phyloP scores from a whole-genome alignment of 2,888 invertebrate genomes.

The Thereva nobilitata region DNA sequence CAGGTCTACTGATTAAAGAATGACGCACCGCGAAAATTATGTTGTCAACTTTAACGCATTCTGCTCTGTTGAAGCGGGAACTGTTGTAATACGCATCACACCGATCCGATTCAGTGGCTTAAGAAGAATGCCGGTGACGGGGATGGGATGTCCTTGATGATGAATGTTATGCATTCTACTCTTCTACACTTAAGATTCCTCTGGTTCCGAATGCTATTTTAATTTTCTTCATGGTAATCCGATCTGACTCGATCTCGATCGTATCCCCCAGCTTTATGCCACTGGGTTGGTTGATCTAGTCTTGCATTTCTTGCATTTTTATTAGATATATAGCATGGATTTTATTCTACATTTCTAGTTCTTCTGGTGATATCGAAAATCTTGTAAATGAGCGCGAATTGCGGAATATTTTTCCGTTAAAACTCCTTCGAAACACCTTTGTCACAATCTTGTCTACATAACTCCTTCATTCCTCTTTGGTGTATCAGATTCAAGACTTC shows the following conservation, averaged over 20 bases:
- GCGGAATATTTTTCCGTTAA: slow-evolving; percentile 8
- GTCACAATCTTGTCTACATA: neutral
- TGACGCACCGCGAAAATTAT: neutral
- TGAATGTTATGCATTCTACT: neutral
- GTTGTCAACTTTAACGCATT: slow-evolving; percentile 5
- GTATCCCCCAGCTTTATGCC: neutral
- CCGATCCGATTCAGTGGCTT: neutral
- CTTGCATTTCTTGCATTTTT: neutral
- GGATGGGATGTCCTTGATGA: neutral
- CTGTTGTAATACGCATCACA: neutral
- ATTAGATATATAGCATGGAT: neutral
- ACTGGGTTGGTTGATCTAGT: slow-evolving; percentile 3
- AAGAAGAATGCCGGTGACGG: neutral
- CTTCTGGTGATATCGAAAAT: neutral
- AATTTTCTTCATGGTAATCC: neutral
- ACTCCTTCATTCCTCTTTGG: neutral
- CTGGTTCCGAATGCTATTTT: neutral
- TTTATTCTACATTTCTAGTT: neutral
- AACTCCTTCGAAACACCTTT: neutral
- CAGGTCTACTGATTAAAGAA: neutral
- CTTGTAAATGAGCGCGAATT: slow-evolving; percentile 8
- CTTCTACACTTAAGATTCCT: neutral
- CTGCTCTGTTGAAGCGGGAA: neutral
- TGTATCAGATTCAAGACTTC: no score
- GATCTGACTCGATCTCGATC: neutral